Evolutionary conservation across 2,797 vertebrate genomes (phyloP), one percentile per base, ranked within the genome.

Genomic region (Periparus ater): DNA sequence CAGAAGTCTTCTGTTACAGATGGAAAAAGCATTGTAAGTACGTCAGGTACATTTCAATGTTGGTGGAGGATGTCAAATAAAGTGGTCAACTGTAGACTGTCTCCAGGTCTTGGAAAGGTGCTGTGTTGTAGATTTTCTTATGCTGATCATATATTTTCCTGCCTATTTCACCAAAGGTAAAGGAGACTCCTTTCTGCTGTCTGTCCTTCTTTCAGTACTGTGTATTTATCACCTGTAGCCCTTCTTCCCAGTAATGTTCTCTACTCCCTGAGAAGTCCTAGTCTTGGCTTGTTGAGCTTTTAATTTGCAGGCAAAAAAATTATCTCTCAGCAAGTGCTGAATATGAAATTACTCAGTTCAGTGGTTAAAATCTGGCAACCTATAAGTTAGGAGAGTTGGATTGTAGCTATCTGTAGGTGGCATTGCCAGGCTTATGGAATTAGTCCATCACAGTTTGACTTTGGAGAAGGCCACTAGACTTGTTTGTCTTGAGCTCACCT

Each of bases 291-390:
- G 36, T 57, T 85, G 82, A 88, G 32, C 38, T 77, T 91, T 91
- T 75, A 10, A 44, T 77, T 88, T 89, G 32, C 6, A 9, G 36
- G 14, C 8, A 14, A 45, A 79, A 62, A 65, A 71, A 76, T 66
- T n/a, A 32, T 17, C 13, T 62, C 72, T 75, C 89, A 81, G 76
- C 57, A 66, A 82, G 34, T 84, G 47, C 54, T 86, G 76, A 83
- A 86, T 84, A 66, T 89, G 58, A 76, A 89, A 85, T 92, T 62
- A 75, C 4, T 96, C 50, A 66, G 47, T 83, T 89, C 72, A 70
- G 34, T 78, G 67, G 36, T 78, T 93, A 81, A 94, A 94, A 88
- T 73, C 70, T 81, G 76, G 29, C 16, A 72, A 72, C 72, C 70
- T 71, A 8, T 45, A 75, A 82, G 44, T 27, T 51, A 32, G 57